These are phyloP conservation scores for Cryptocephalus primarius DNA, from an alignment of 2,888 invertebrate genomes.

Conservation along the genomic window DNA sequence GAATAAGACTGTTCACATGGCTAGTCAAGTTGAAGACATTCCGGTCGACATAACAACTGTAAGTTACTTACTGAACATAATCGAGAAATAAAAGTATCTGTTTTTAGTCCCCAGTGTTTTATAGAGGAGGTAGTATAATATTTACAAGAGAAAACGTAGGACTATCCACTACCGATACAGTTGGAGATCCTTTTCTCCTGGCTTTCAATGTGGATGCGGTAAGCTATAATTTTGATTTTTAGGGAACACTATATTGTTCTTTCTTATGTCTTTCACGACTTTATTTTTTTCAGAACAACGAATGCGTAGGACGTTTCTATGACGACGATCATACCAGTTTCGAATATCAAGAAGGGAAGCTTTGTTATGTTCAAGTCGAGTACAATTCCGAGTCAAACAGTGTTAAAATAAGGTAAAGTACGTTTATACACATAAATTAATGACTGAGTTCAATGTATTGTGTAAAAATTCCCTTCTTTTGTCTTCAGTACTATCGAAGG, in stretches of 20 bases:
- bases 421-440: too few relatives aligned
- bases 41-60: conserved; percentile 14
- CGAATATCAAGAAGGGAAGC: conserved; percentile 9
- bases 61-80: conserved; percentile 3
- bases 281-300: conserved; percentile 33
- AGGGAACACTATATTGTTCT: too few relatives aligned
- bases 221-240: too few relatives aligned
- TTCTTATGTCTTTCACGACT: too few relatives aligned
- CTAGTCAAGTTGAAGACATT: conserved; percentile 3
- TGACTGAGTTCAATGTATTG: too few relatives aligned
- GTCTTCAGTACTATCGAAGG: too few relatives aligned
- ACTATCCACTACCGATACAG: background rate
- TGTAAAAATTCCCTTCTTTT: too few relatives aligned
- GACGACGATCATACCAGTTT: conserved; percentile 82
- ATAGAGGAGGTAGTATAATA: conserved; percentile 22
- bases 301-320: conserved; percentile 68
- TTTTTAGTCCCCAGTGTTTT: conserved; percentile 20
- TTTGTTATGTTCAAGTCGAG: background rate
- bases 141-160: conserved; percentile 13
- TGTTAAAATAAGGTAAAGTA: too few relatives aligned
- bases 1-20: conserved; percentile 3
- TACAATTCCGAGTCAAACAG: background rate
- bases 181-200: background rate
- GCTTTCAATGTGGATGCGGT: background rate
- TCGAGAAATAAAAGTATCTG: background rate